phyloP scores from a whole-genome alignment of 2,888 invertebrate species.

The Lapara coniferarum region DNA sequence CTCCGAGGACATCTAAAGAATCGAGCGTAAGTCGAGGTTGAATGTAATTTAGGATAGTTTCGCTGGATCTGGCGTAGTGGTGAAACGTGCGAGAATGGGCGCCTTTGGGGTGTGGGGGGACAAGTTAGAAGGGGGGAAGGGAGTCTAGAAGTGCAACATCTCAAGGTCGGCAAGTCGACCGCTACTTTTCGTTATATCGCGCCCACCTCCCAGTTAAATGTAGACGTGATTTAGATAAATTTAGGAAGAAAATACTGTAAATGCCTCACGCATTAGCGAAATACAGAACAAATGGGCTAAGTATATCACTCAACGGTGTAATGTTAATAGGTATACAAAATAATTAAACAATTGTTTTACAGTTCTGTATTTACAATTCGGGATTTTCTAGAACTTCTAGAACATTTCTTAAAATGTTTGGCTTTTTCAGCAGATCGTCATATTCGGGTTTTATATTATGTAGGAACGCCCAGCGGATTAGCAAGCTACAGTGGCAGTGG shows the following conservation, averaged over 20 bases:
- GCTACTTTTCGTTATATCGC: conserved; percentile 43
- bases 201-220: conserved; percentile 27
- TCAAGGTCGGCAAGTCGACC: conserved; percentile 66
- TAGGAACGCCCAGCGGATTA: too few species aligned
- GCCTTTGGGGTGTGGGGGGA: conserved; percentile 27
- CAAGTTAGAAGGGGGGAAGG: conserved; percentile 34
- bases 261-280: conserved; percentile 4
- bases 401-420: too few species aligned
- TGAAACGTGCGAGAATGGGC: conserved; percentile 29
- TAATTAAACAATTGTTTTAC: too few species aligned
- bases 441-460: too few species aligned
- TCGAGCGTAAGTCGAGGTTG: conserved; percentile 32
- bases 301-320: not conserved
- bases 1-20: conserved; percentile 29
- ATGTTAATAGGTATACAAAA: not conserved
- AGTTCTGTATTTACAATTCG: too few species aligned
- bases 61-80: conserved; percentile 19
- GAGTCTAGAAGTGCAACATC: conserved; percentile 60
- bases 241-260: not conserved
- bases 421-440: too few species aligned
- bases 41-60: conserved; percentile 24
- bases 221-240: not conserved
- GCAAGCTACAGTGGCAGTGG: too few species aligned
- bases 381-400: too few species aligned
- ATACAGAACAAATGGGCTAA: not conserved